A percentile compares a stretch with the other conserved stretches of the same genome.
Conservation (phyloP, 2,797 vertebrate genomes). For the Corythornis leucogaster region DNA sequence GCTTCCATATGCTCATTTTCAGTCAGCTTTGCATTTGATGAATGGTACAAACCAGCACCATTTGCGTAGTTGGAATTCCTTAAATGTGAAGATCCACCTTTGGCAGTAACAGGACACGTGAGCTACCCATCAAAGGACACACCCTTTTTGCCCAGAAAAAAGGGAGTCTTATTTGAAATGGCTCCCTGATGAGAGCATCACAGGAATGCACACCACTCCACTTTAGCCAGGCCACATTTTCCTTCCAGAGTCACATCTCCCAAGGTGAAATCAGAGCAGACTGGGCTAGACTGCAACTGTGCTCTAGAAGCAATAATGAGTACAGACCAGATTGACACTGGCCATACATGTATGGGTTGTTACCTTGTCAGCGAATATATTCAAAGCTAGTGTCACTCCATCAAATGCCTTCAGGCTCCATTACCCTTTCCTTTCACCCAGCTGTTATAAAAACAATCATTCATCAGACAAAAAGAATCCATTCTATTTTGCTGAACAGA, state of each 20-base stretch:
- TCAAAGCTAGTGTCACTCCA: not conserved
- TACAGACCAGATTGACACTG: not conserved
- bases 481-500: constrained; percentile 7
- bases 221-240: not conserved
- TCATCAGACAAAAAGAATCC: not conserved
- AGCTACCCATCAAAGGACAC: not conserved
- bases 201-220: not conserved
- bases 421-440: not conserved
- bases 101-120: not conserved
- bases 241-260: not conserved
- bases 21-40: not conserved
- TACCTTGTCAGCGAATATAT: not conserved
- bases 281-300: not conserved
- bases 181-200: not conserved
- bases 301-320: not conserved
- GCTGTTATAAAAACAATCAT: not conserved
- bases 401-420: not conserved
- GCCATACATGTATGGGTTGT: not conserved
- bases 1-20: not conserved
- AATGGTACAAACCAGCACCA: not conserved
- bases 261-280: not conserved
- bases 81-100: not conserved
- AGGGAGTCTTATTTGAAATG: not conserved
- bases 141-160: not conserved
- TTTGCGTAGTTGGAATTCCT: not conserved